Conservation (phyloP, 1,140 invertebrate species). For the Brachionus rubens region DNA sequence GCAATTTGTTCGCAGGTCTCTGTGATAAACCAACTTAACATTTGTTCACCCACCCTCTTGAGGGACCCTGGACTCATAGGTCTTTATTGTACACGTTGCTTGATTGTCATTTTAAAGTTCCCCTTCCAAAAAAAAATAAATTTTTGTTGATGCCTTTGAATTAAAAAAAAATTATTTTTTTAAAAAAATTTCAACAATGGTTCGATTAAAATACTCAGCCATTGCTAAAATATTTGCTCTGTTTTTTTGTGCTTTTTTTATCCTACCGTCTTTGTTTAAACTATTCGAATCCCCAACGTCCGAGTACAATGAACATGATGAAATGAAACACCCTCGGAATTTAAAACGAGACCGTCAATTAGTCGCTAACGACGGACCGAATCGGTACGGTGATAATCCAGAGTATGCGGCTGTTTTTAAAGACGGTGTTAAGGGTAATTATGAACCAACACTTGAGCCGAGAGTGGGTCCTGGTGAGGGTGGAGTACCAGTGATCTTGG, state of each 20-base stretch:
- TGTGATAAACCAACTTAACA: no score
- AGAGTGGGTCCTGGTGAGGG: constrained; percentile 76
- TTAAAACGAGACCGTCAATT: background rate
- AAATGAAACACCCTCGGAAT: constrained; percentile 28
- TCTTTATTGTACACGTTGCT: no score
- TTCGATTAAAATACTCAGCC: constrained; percentile 35
- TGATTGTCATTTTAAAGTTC: background rate
- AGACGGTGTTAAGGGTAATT: constrained; percentile 61
- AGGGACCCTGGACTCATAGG: no score
- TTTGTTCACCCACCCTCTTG: no score
- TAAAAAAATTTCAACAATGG: constrained; percentile 11
- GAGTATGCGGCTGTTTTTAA: constrained; percentile 54
- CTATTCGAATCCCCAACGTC: background rate
- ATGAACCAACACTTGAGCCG: constrained; percentile 62
- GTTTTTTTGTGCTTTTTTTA: constrained; percentile 22
- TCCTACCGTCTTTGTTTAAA: constrained; percentile 35
- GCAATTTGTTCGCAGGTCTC: no score
- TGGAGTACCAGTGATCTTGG: constrained; percentile 59
- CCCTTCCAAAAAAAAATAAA: background rate
- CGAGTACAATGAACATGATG: background rate
- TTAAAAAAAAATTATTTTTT: no score
- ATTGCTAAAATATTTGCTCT: constrained; percentile 21
- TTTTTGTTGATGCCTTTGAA: background rate
- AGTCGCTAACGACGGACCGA: background rate
- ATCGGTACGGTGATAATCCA: constrained; percentile 2